Percentiles rank a stretch among this genome's conserved stretches.
Evolutionary conservation across 2,888 invertebrate genomes (phyloP).

Genomic region (Eupithecia tripunctaria): DNA sequence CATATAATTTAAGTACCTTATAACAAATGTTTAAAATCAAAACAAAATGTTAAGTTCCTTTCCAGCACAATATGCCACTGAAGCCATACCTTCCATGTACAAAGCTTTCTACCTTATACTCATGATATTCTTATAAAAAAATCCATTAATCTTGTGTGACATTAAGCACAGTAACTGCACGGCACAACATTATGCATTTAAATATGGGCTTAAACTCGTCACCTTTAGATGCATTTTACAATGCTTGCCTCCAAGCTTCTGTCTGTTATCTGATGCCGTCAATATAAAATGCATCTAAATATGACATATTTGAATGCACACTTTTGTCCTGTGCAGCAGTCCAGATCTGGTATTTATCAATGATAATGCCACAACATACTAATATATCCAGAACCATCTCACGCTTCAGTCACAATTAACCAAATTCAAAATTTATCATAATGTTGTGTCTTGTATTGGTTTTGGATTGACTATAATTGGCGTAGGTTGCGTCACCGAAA

Average conservation of each 20-base stretch:
- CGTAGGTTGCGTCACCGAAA: conserved; percentile 44
- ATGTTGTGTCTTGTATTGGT: conserved; percentile 86
- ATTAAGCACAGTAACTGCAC: neutral
- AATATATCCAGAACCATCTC: conserved; percentile 75
- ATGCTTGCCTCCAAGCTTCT: neutral
- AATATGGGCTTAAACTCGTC: neutral
- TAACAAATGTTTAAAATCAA: neutral
- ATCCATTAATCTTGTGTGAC: conserved; percentile 30
- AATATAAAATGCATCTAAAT: neutral
- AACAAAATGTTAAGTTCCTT: neutral
- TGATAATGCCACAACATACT: conserved; percentile 64
- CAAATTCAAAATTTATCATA: conserved; percentile 80
- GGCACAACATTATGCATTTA: neutral
- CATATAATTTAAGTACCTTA: conserved; percentile 1
- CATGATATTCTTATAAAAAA: conserved; percentile 41
- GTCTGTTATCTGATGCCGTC: neutral
- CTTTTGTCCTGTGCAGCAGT: neutral
- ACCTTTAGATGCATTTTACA: neutral
- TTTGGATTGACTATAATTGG: conserved; percentile 69
- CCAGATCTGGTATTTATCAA: conserved; percentile 22
- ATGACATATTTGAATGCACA: too few relatives aligned
- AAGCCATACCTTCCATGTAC: conserved; percentile 41
- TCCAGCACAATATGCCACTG: conserved; percentile 35
- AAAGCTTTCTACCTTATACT: conserved; percentile 47
- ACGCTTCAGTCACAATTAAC: conserved; percentile 76